phyloP scores from a whole-genome alignment of 2,888 invertebrate genomes.

The Neocrepidodera transversa region DNA sequence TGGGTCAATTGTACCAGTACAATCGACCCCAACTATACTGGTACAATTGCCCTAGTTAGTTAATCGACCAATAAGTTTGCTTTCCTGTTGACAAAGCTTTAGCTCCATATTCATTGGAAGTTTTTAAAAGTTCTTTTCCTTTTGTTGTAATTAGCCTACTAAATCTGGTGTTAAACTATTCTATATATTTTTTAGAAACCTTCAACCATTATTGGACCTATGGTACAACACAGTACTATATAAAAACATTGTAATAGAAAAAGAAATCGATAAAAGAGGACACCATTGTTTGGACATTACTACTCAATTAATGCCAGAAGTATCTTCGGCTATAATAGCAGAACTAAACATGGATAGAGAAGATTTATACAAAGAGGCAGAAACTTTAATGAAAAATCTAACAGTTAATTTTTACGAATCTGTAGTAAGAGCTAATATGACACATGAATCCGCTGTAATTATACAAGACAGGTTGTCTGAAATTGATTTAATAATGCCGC shows the following conservation, averaged over 20 bases:
- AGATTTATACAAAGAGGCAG: neutral
- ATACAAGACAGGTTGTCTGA: slow-evolving; percentile 7
- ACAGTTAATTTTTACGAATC: slow-evolving; percentile 7
- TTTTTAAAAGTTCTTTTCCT: no score
- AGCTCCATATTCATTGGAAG: no score
- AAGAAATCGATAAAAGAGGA: neutral
- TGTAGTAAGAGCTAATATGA: neutral
- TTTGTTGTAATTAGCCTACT: no score
- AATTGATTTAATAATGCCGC: slow-evolving; percentile 8
- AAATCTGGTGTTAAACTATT: no score
- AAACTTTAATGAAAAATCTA: neutral
- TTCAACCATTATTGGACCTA: slow-evolving; percentile 17
- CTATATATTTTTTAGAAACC: slow-evolving; percentile 20
- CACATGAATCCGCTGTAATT: neutral
- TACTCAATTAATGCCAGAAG: slow-evolving; percentile 28
- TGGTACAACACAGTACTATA: slow-evolving; percentile 27
- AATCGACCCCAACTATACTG: no score
- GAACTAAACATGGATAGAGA: slow-evolving; percentile 1
- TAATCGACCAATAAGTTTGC: no score
- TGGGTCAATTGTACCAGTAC: no score
- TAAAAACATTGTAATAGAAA: slow-evolving; percentile 14
- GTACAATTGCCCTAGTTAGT: no score
- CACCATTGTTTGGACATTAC: slow-evolving; percentile 18
- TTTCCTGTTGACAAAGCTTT: no score
- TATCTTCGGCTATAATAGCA: slow-evolving; percentile 9